Percentiles rank a stretch among this genome's conserved stretches.
Conservation (phyloP, 1,140 invertebrate species). For the Polypedilum pembai region DNA sequence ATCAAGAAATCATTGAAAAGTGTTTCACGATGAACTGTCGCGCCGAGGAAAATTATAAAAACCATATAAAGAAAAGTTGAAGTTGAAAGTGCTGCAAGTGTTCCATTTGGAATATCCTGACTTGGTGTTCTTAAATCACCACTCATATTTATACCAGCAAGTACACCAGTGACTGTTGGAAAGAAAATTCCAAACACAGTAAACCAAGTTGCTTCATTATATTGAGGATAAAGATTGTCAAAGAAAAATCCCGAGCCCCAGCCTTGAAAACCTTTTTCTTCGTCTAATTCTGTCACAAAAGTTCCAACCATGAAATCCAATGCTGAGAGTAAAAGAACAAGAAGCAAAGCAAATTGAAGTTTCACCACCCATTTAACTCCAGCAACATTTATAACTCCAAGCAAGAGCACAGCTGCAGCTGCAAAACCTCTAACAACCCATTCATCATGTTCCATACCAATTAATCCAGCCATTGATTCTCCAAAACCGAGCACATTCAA, state of each 20-base stretch:
- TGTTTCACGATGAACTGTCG: conserved; percentile 67
- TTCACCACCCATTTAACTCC: conserved; percentile 92
- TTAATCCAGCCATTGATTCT: conserved; percentile 82
- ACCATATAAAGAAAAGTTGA: conserved; percentile 84
- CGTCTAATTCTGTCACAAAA: conserved; percentile 64
- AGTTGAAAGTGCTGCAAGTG: conserved; percentile 79
- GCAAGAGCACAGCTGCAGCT: conserved; percentile 66
- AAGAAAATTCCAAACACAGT: conserved; percentile 93
- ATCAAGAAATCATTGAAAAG: conserved; percentile 83
- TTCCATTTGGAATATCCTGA: conserved; percentile 88
- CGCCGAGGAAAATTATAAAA: conserved; percentile 82
- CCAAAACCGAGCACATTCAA: conserved; percentile 93
- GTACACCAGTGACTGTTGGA: conserved; percentile 84
- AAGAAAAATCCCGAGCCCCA: conserved; percentile 71
- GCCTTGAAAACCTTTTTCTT: conserved; percentile 67
- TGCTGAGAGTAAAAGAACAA: conserved; percentile 76
- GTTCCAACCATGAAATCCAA: conserved; percentile 85
- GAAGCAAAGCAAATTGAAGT: conserved; percentile 74
- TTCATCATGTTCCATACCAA: conserved; percentile 59
- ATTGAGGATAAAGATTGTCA: conserved; percentile 76
- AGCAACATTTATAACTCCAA: conserved; percentile 81
- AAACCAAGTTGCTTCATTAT: conserved; percentile 79
- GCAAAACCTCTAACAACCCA: conserved; percentile 77
- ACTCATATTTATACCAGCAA: conserved; percentile 97
- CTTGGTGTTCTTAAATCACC: conserved; percentile 87